Conservation (phyloP, 2,888 invertebrate genomes). For the Lycia hirtaria region DNA sequence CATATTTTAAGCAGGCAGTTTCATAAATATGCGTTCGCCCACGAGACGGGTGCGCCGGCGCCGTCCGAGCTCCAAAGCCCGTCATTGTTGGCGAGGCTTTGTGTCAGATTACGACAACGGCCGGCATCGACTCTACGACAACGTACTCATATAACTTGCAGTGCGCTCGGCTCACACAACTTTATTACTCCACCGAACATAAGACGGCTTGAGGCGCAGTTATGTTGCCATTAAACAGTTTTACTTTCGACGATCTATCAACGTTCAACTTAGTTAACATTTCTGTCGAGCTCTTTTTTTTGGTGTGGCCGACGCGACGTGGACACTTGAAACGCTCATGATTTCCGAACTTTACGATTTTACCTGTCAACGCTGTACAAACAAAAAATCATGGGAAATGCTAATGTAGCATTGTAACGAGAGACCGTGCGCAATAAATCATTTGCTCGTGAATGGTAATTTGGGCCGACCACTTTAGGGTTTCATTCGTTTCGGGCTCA, state of each 20-base stretch:
- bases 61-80: slow-evolving; percentile 46
- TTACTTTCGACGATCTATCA: slow-evolving; percentile 37
- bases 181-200: slow-evolving; percentile 26
- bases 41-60: too few species aligned
- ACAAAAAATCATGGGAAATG: slow-evolving; percentile 57
- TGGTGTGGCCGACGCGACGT: slow-evolving; percentile 18
- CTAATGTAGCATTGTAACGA: slow-evolving; percentile 54
- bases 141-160: slow-evolving; percentile 35
- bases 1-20: slow-evolving; percentile 48
- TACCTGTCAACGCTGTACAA: slow-evolving; percentile 57
- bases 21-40: slow-evolving; percentile 64
- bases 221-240: slow-evolving; percentile 26
- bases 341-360: slow-evolving; percentile 60
- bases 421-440: slow-evolving; percentile 50
- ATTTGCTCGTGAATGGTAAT: slow-evolving; percentile 64
- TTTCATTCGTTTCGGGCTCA: neutral
- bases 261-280: slow-evolving; percentile 22
- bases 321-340: slow-evolving; percentile 40
- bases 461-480: slow-evolving; percentile 43
- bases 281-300: slow-evolving; percentile 22
- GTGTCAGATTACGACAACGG: slow-evolving; percentile 56
- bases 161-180: slow-evolving; percentile 29
- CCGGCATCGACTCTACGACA: slow-evolving; percentile 36
- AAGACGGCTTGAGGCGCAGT: slow-evolving; percentile 26
- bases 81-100: slow-evolving; percentile 63